Conservation (phyloP, 2,113 vertebrate species). For the Chaetodon trifascialis region DNA sequence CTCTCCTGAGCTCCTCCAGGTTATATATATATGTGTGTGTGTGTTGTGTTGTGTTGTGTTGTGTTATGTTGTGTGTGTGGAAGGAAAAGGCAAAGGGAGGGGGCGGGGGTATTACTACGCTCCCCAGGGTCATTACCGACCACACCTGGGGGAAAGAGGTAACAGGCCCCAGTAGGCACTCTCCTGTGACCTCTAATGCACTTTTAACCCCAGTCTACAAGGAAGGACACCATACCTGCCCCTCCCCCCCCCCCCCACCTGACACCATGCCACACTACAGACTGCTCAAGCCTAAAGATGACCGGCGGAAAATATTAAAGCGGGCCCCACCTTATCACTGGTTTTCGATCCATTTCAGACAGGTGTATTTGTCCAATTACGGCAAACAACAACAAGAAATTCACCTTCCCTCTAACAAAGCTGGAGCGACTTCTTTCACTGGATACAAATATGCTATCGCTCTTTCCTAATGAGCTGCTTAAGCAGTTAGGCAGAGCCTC, state of each 20-base stretch:
- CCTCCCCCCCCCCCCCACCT: background rate
- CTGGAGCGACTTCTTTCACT: background rate
- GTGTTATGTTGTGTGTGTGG: constrained; percentile 25
- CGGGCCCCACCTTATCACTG: background rate
- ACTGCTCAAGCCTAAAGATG: constrained; percentile 9
- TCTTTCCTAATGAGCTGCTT: constrained; percentile 69
- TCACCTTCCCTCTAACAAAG: background rate
- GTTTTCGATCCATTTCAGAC: constrained; percentile 20
- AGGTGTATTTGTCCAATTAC: constrained; percentile 39
- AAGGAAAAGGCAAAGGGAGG: background rate
- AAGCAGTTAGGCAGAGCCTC: constrained; percentile 52
- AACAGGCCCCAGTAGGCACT: constrained; percentile 52
- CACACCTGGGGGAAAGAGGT: constrained; percentile 41
- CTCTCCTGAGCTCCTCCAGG: constrained; percentile 73
- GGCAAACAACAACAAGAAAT: background rate
- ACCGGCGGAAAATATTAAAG: background rate
- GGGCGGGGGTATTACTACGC: constrained; percentile 50
- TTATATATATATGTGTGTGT: constrained; percentile 44
- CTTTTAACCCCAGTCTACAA: constrained; percentile 71
- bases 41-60: constrained; percentile 28
- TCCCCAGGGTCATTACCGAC: constrained; percentile 76
- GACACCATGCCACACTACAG: constrained; percentile 18
- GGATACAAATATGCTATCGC: constrained; percentile 27
- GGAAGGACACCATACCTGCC: constrained; percentile 23
- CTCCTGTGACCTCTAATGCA: constrained; percentile 76